Base-by-base conservation (phyloP, 2,797 vertebrate species). In the Coreius guichenoti region DNA sequence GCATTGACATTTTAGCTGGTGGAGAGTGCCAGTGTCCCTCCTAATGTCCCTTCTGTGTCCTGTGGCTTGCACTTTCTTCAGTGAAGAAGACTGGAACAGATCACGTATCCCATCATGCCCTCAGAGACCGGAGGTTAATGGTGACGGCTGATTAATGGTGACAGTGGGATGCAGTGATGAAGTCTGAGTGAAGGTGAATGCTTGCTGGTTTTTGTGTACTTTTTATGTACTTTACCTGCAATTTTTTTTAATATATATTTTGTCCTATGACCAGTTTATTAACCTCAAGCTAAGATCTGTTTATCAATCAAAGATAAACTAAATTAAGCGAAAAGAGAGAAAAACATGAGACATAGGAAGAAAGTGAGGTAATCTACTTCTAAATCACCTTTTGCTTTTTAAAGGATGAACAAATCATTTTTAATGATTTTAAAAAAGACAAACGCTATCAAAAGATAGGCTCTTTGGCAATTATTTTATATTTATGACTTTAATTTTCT, bases 11-110 rank as follows among this genome's bases (percentile, higher is more conserved):
- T 83, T 74, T 81, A 85, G 63, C 77, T n/a, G 72, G 43, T 87
- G 87, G 21, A 69, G 70, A 77, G 26, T 8, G 26, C 72, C 75
- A 12, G 77, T 76, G 67, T 80, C 79, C 58, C 39, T 79, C 90
- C 56, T 49, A 8, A 86, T 76, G 31, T 84, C 63, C 78, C 82
- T 87, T 63, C 87, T 89, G 83, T 91, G 76, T 90, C 88, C 86
- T 89, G 90, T 84, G 70, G 79, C 83, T 90, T 87, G 88, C 89
- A 90, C 89, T 92, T 91, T 92, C 91, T 91, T 92, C 90, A 92
- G 87, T 91, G 92, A 92, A 91, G 90, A 92, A 92, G 80, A 88
- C 85, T 84, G 67, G 63, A 86, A 85, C 72, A 54, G 72, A 74
- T 79, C 80, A 49, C 67, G 45, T 76, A 81, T 70, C 78, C 31